Percentiles rank a stretch among this genome's conserved stretches.
Conservation (phyloP, 1,140 invertebrate genomes). For the Antheraea pernyi region DNA sequence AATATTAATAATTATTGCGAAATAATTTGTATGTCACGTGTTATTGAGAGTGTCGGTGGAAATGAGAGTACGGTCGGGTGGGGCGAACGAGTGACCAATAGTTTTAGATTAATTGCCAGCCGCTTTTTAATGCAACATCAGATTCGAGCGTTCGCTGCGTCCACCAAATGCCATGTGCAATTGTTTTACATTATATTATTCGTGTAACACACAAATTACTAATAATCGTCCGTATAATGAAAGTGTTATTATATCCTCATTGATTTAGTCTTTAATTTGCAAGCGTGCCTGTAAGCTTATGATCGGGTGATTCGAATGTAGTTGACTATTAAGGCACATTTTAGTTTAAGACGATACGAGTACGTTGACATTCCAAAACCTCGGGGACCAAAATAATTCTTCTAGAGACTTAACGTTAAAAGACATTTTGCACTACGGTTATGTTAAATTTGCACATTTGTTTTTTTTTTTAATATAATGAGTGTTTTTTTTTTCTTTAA, state of each 20-base stretch:
- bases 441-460: conserved; percentile 34
- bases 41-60: not conserved
- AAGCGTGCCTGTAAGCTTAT: conserved; percentile 48
- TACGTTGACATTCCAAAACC: conserved; percentile 61
- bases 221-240: conserved; percentile 56
- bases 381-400: conserved; percentile 57
- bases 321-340: conserved; percentile 35
- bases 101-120: conserved; percentile 73
- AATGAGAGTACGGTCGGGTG: not conserved
- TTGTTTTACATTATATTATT: conserved; percentile 65
- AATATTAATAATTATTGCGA: conserved; percentile 6
- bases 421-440: conserved; percentile 19
- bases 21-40: not conserved
- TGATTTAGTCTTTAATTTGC: conserved; percentile 57
- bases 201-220: conserved; percentile 60
- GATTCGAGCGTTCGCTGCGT: conserved; percentile 69
- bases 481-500: not conserved
- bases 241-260: conserved; percentile 50
- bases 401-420: conserved; percentile 28
- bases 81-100: conserved; percentile 57
- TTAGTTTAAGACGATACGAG: conserved; percentile 36
- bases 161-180: conserved; percentile 74
- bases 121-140: conserved; percentile 68
- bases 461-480: no score
- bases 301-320: conserved; percentile 41